A percentile compares a stretch with the other conserved stretches of the same genome.
These are phyloP conservation scores for Zaprionus ghesquierei DNA, from an alignment of 1,140 invertebrate species.

Conservation along the genomic window DNA sequence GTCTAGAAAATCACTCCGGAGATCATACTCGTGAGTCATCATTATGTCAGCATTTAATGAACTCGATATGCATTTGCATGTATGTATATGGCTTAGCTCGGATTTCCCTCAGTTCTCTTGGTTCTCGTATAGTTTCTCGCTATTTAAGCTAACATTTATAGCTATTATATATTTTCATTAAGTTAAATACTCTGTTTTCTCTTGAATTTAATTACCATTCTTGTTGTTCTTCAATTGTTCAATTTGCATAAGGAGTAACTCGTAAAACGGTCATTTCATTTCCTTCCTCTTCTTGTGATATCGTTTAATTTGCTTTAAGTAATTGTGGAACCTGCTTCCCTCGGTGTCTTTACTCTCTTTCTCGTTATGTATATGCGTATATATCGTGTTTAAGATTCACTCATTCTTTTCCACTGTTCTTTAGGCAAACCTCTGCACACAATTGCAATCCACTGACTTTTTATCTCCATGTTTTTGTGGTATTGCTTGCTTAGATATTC, in stretches of 20 bases:
- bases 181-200: neutral
- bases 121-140: neutral
- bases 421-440: neutral
- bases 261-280: neutral
- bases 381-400: neutral
- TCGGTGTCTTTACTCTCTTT: neutral
- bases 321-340: too few relatives aligned
- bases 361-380: neutral
- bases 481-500: slow-evolving; percentile 4
- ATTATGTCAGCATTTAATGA: slow-evolving; percentile 41
- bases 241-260: neutral
- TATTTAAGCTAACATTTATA: too few relatives aligned
- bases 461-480: slow-evolving; percentile 33
- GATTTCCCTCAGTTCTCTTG: neutral
- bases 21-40: slow-evolving; percentile 77
- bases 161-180: neutral
- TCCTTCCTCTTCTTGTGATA: neutral
- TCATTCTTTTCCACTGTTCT: neutral
- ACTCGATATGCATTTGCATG: slow-evolving; percentile 24
- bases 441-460: neutral
- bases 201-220: too few relatives aligned
- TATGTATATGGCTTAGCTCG: neutral
- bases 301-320: neutral
- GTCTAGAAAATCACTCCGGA: slow-evolving; percentile 73
- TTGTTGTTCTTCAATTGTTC: neutral